Conservation (phyloP, 1,140 invertebrate genomes). For the Lepidurus arcticus region DNA sequence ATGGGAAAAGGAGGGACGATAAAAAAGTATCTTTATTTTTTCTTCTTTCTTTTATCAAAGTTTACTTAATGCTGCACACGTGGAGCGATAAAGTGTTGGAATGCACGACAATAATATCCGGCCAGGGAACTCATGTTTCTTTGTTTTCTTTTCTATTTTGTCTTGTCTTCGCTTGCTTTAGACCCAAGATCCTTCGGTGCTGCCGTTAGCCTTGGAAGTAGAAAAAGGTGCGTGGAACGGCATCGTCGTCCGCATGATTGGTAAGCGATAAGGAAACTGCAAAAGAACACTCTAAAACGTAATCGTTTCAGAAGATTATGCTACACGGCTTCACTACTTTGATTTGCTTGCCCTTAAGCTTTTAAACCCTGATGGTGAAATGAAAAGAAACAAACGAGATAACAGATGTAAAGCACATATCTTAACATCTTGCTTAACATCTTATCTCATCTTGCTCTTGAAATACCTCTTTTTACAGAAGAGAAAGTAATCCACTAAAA, state of each 20-base stretch:
- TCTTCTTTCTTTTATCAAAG: neutral
- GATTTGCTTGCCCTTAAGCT: neutral
- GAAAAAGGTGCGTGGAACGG: slow-evolving; percentile 14
- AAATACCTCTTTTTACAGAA: too few species aligned
- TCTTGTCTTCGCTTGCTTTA: neutral
- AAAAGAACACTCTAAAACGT: neutral
- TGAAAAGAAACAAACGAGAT: too few species aligned
- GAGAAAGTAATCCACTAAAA: too few species aligned
- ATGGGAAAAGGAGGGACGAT: neutral
- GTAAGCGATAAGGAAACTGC: neutral
- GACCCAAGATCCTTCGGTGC: slow-evolving; percentile 1
- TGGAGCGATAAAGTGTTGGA: neutral
- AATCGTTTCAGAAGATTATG: neutral
- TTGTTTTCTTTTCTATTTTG: neutral
- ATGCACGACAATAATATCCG: slow-evolving; percentile 1
- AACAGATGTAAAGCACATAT: too few species aligned
- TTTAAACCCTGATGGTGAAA: too few species aligned
- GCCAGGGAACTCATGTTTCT: neutral
- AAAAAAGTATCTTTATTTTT: neutral
- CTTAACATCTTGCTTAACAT: too few species aligned
- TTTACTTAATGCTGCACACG: slow-evolving; percentile 6
- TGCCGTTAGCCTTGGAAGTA: slow-evolving; percentile 6
- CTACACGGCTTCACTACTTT: neutral
- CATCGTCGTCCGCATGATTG: slow-evolving; percentile 14
- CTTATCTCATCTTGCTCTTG: too few species aligned